Conservation (phyloP, 2,113 vertebrate species). For the Lycaon pictus region DNA sequence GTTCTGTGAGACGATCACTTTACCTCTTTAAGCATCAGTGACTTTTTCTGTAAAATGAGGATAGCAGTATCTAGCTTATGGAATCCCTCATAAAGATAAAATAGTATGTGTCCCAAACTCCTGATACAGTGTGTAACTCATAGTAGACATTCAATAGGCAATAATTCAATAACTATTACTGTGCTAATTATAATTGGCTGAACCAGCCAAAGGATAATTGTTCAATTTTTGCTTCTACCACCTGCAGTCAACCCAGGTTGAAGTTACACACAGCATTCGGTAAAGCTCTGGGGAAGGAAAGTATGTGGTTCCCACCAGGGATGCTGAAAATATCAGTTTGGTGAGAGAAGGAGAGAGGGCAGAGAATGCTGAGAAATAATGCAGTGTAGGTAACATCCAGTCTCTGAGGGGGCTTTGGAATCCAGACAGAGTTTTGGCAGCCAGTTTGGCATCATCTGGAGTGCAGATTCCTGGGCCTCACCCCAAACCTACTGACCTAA, state of each 20-base stretch:
- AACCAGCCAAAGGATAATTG: not conserved
- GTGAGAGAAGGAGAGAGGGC: not conserved
- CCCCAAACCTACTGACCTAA: not conserved
- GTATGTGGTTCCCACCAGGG: not conserved
- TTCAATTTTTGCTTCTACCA: constrained; percentile 38
- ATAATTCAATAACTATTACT: not conserved
- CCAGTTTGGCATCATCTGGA: not conserved
- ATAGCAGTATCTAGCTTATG: not conserved
- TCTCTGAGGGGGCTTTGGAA: not conserved
- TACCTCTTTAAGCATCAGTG: not conserved
- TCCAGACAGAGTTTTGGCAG: not conserved
- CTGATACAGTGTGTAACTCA: not conserved
- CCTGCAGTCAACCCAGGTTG: not conserved
- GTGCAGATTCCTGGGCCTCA: not conserved
- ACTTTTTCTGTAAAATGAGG: not conserved
- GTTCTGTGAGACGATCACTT: not conserved
- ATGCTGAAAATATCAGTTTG: not conserved
- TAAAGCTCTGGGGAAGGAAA: not conserved
- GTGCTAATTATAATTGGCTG: constrained; percentile 11
- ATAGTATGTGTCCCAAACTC: not conserved
- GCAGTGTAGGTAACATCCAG: not conserved
- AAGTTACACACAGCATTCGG: not conserved
- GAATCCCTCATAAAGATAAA: not conserved
- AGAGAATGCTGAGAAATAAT: not conserved
- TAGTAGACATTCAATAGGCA: not conserved